Conservation (phyloP, 2,113 vertebrate genomes). For the Aspidoscelis tigris region DNA sequence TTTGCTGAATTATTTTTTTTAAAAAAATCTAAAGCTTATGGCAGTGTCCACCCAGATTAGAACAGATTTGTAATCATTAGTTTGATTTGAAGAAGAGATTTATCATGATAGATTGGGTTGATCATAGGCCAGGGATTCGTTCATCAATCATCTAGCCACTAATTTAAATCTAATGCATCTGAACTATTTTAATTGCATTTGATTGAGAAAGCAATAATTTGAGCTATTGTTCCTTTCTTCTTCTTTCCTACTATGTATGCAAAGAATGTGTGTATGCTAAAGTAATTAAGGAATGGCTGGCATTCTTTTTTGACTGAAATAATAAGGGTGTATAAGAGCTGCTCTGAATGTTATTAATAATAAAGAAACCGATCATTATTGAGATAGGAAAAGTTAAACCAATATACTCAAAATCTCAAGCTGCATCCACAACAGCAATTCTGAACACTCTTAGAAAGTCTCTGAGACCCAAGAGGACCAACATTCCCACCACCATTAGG, state of each 20-base stretch:
- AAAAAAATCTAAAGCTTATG: not conserved
- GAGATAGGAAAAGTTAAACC: no score
- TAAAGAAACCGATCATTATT: no score
- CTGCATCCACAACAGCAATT: no score
- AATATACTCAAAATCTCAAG: no score
- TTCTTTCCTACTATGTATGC: not conserved
- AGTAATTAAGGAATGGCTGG: not conserved
- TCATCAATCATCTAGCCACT: constrained; percentile 31
- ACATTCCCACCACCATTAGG: no score
- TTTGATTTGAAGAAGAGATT: constrained; percentile 30
- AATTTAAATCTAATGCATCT: constrained; percentile 43
- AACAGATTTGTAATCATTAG: constrained; percentile 1
- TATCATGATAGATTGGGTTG: not conserved
- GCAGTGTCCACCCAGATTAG: not conserved
- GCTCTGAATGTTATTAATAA: no score
- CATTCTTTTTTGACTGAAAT: not conserved
- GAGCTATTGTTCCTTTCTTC: not conserved
- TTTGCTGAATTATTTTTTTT: not conserved
- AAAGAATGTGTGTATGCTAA: not conserved
- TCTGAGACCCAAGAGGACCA: no score
- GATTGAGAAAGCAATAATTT: constrained; percentile 24
- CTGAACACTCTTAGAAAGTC: no score
- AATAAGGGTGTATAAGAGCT: not conserved
- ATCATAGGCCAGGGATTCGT: constrained; percentile 20
- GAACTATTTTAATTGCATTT: constrained; percentile 32